phyloP scores from a whole-genome alignment of 2,797 vertebrate species.

The Danio jaintianensis region DNA sequence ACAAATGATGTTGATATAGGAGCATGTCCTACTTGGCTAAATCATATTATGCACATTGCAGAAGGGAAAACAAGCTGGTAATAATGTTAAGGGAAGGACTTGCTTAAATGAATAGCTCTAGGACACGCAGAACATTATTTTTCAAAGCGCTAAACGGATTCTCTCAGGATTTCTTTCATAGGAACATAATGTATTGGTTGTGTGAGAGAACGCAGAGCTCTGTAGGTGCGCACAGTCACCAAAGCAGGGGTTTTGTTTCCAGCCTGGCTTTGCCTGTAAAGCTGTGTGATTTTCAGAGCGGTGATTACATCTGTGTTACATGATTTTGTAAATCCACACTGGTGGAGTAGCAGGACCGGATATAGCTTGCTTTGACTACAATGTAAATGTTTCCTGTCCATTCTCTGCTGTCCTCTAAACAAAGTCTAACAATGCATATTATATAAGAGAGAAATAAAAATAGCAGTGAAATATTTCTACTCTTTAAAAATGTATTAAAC shows the following conservation, averaged over 20 bases:
- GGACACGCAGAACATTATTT: constrained; percentile 42
- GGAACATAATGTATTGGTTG: constrained; percentile 40
- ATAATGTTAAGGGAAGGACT: constrained; percentile 33
- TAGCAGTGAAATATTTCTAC: neutral
- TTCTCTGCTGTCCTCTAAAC: neutral
- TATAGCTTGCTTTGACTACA: neutral
- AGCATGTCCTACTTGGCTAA: constrained; percentile 23
- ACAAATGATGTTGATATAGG: constrained; percentile 11
- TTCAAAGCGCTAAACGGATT: constrained; percentile 40
- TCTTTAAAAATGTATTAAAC: neutral
- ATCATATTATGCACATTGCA: constrained; percentile 19
- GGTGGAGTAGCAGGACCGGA: constrained; percentile 52
- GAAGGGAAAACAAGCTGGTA: constrained; percentile 25
- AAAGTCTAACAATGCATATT: constrained; percentile 4
- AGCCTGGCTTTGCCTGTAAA: constrained; percentile 56
- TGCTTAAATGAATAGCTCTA: constrained; percentile 37
- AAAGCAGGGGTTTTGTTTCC: constrained; percentile 62
- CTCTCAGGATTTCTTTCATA: constrained; percentile 34
- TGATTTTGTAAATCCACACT: constrained; percentile 16
- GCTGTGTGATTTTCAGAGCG: neutral
- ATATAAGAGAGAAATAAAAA: constrained; percentile 15
- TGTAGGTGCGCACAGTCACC: constrained; percentile 52
- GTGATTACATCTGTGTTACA: constrained; percentile 1
- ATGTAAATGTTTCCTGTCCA: constrained; percentile 12
- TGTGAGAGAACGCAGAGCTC: constrained; percentile 59